Base-by-base conservation (phyloP, 2,113 vertebrate genomes). In the Condylura cristata region DNA sequence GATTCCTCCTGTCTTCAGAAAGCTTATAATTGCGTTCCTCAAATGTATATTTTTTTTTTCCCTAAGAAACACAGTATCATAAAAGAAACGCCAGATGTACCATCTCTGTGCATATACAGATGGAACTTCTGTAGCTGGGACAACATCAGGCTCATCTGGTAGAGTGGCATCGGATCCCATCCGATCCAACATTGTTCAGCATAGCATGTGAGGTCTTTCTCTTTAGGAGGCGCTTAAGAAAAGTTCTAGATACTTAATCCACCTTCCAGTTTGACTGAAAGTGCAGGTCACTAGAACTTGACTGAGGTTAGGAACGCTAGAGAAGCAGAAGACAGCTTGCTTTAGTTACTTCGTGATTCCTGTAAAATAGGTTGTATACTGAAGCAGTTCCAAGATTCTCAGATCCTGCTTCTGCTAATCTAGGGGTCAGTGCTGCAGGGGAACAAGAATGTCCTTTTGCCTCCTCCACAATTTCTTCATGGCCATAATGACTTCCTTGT, bases 401-500 rank as follows among this genome's bases (percentile, higher is more conserved):
- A 70, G 18, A 22, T 44, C 18, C 37, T 78, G 58, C 68, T 8
- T 83, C 26, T 74, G 65, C 53, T 68, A 32, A 76, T 28, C 8
- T 68, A 13, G 7, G 6, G 2, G 4, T 96, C 65, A 93, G 6
- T 53, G 68, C 4, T 91, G 63, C 76, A 37, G 44, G 56, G 63
- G 0, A n/a, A 48, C 32, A 8, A 74, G 68, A 13, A 63, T 32
- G 30, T 60, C 65, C 24, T 87, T 96, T 58, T 72, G 39, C 32
- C 39, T 92, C 70, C 39, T 86, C 95, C 88, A 92, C 12, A 98
- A 48, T 41, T 96, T 98, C 68, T 90, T 96, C 46, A 96, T 72
- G 44, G 97, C 96, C 10, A 61, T 41, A 32, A 95, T 93, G 24
- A 97, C 94, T 9, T 97, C 96, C 56, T 96, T 97, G 75, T 98